phyloP scores from a whole-genome alignment of 2,888 invertebrate genomes.

The Eueremaeus valkanovi region DNA sequence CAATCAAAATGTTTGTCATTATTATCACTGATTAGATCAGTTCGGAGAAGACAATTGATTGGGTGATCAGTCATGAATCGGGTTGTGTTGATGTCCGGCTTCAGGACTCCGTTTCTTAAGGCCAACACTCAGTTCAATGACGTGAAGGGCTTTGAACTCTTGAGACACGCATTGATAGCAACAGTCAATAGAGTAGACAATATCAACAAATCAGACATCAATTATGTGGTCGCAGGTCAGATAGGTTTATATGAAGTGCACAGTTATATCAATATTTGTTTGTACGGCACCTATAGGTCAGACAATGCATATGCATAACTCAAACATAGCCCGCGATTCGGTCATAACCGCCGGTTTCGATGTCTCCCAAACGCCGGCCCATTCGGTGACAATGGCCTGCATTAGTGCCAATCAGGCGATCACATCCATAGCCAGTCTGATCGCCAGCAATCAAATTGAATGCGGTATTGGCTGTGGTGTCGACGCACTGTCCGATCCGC shows the following conservation, averaged over 20 bases:
- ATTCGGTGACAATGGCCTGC: conserved; percentile 98
- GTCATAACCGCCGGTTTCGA: conserved; percentile 65
- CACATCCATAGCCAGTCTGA: conserved; percentile 75
- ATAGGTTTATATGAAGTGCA: neutral
- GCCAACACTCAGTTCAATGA: conserved; percentile 89
- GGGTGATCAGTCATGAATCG: neutral
- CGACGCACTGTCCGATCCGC: conserved; percentile 93
- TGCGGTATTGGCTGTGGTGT: conserved; percentile 92
- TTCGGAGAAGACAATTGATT: no score
- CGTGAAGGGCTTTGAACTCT: conserved; percentile 93
- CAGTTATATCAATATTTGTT: neutral
- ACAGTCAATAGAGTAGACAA: conserved; percentile 70
- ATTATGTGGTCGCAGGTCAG: conserved; percentile 91
- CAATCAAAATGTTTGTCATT: no score
- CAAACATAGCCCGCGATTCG: conserved; percentile 91
- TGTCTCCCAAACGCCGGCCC: conserved; percentile 68
- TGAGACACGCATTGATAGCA: conserved; percentile 76
- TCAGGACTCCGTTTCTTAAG: conserved; percentile 88
- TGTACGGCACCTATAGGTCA: neutral
- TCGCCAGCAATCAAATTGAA: conserved; percentile 85
- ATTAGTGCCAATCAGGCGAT: conserved; percentile 87
- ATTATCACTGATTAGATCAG: no score
- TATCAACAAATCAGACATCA: conserved; percentile 71
- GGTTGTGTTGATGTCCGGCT: conserved; percentile 93
- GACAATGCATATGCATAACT: conserved; percentile 96